phyloP scores from a whole-genome alignment of 2,113 vertebrate genomes.

The Microcebus murinus region DNA sequence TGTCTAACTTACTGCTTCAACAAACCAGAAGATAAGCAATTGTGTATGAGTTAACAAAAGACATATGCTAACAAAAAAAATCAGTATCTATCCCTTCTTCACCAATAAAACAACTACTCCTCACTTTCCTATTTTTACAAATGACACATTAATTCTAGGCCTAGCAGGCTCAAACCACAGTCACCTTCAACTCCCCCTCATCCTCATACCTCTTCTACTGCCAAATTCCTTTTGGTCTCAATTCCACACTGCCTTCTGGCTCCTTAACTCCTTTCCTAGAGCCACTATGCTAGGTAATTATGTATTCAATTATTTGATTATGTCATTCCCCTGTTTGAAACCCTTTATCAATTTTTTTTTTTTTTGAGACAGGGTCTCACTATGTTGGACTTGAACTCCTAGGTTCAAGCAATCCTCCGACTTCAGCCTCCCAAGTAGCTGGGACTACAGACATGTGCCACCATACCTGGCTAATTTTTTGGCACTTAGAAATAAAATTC shows the following conservation, averaged over 20 bases:
- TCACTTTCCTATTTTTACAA: slow-evolving; percentile 21
- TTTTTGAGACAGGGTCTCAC: neutral
- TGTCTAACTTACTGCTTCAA: too few species aligned
- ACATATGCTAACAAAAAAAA: neutral
- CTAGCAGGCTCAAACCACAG: neutral
- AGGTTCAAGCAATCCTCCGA: too few species aligned
- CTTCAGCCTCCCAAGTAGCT: too few species aligned
- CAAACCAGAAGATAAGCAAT: too few species aligned
- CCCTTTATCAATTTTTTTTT: neutral
- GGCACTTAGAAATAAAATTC: slow-evolving; percentile 44
- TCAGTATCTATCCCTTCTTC: neutral
- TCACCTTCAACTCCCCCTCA: neutral
- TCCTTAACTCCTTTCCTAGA: slow-evolving; percentile 30
- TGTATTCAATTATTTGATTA: neutral
- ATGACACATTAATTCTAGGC: slow-evolving; percentile 25
- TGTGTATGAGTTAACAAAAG: too few species aligned
- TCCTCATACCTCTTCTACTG: neutral
- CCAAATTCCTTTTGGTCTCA: neutral
- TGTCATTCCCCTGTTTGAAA: neutral
- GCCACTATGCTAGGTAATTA: neutral
- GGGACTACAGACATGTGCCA: too few species aligned
- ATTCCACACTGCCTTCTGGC: neutral
- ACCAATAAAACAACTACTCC: neutral
- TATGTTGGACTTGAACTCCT: too few species aligned
- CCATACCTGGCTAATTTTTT: neutral